phyloP scores from a whole-genome alignment of 2,888 invertebrate genomes.

The Fragum whitleyi region DNA sequence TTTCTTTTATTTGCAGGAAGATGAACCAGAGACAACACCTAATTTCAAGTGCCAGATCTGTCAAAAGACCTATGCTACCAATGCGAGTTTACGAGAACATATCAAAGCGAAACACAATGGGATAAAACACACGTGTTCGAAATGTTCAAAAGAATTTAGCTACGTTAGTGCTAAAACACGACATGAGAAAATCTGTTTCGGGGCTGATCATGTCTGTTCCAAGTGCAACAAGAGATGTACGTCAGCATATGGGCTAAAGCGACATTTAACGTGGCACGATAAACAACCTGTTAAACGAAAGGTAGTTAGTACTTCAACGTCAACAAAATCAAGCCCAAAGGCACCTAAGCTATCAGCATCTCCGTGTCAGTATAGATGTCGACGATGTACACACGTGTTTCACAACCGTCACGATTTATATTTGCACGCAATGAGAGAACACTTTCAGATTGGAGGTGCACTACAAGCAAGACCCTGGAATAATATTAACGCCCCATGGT shows the following conservation, averaged over 20 bases:
- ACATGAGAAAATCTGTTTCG: slow-evolving; percentile 30
- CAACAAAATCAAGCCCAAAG: not conserved
- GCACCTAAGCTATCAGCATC: not conserved
- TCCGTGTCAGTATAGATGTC: slow-evolving; percentile 18
- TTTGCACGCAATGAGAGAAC: slow-evolving; percentile 28
- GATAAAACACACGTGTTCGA: slow-evolving; percentile 16
- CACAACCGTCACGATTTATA: slow-evolving; percentile 29
- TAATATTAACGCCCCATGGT: slow-evolving; percentile 30
- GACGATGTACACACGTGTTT: slow-evolving; percentile 19
- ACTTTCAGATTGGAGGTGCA: slow-evolving; percentile 28
- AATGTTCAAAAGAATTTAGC: slow-evolving; percentile 26
- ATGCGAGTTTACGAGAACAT: slow-evolving; percentile 2
- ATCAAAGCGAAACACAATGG: not conserved
- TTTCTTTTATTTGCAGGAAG: too few species aligned
- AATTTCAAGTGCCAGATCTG: too few species aligned
- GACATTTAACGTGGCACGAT: slow-evolving; percentile 32
- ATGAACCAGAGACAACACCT: too few species aligned
- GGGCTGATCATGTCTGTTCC: slow-evolving; percentile 6
- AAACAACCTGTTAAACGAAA: not conserved
- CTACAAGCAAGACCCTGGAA: not conserved
- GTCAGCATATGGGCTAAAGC: slow-evolving; percentile 13
- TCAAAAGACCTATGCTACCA: too few species aligned
- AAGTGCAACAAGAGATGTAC: slow-evolving; percentile 26
- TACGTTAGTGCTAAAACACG: not conserved
- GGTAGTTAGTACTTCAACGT: not conserved